phyloP scores from a whole-genome alignment of 2,113 vertebrate species.

The Sciurus niger region DNA sequence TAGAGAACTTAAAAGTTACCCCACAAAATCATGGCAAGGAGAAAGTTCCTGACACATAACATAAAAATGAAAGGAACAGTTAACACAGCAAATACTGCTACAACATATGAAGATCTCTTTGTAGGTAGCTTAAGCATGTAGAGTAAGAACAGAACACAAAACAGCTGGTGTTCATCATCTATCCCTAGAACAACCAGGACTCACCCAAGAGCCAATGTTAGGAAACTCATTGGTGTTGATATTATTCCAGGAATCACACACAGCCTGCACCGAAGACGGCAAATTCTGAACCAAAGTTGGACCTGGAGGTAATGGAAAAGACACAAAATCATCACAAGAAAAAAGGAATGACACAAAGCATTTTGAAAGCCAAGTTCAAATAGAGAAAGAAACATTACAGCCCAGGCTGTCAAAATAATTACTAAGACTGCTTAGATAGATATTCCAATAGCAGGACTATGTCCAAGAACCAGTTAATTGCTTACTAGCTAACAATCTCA shows the following conservation, averaged over 20 bases:
- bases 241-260: slow-evolving; percentile 97
- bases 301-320: slow-evolving; percentile 87
- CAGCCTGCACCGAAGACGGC: slow-evolving; percentile 94
- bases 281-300: slow-evolving; percentile 95
- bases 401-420: slow-evolving; percentile 53
- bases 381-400: background rate
- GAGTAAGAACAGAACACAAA: background rate
- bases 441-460: background rate
- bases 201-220: slow-evolving; percentile 98
- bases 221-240: slow-evolving; percentile 99
- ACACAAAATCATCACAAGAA: slow-evolving; percentile 8
- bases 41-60: background rate
- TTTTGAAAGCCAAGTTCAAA: slow-evolving; percentile 54
- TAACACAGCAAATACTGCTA: background rate
- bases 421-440: background rate
- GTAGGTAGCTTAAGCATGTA: background rate
- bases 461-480: slow-evolving; percentile 53
- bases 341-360: background rate
- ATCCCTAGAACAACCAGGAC: slow-evolving; percentile 56
- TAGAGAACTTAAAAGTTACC: slow-evolving; percentile 17
- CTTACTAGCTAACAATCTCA: slow-evolving; percentile 23
- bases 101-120: background rate
- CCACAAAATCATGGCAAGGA: background rate
- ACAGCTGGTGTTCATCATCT: background rate
- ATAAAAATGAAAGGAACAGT: background rate